phyloP scores from a whole-genome alignment of 2,113 vertebrate genomes.

The Petroica traversi region DNA sequence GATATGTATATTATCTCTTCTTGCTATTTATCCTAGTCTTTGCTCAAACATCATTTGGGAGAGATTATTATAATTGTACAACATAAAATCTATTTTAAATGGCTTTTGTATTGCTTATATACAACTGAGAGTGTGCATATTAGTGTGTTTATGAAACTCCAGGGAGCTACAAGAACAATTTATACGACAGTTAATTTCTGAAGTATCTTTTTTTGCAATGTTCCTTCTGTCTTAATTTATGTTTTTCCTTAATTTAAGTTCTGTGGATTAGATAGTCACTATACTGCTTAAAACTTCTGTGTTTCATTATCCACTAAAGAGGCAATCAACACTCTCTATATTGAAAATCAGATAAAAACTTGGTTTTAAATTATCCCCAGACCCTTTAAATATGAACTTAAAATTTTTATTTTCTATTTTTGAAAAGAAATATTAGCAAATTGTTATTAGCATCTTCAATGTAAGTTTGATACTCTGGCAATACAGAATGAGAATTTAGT shows the following conservation, averaged over 20 bases:
- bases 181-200: neutral
- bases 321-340: neutral
- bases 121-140: neutral
- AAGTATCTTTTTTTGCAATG: neutral
- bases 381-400: neutral
- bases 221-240: neutral
- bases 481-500: neutral
- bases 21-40: neutral
- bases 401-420: neutral
- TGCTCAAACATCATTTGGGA: neutral
- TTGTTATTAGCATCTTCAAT: neutral
- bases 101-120: neutral
- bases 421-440: neutral
- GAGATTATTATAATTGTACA: neutral
- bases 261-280: neutral
- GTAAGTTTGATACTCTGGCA: neutral
- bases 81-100: constrained; percentile 2
- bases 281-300: neutral
- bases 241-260: neutral
- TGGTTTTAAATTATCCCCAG: neutral
- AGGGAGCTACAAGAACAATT: neutral
- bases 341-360: neutral
- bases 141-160: neutral
- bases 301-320: neutral
- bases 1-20: neutral